Conservation (phyloP, 2,797 vertebrate genomes). For the Mormyrops attenuatus region DNA sequence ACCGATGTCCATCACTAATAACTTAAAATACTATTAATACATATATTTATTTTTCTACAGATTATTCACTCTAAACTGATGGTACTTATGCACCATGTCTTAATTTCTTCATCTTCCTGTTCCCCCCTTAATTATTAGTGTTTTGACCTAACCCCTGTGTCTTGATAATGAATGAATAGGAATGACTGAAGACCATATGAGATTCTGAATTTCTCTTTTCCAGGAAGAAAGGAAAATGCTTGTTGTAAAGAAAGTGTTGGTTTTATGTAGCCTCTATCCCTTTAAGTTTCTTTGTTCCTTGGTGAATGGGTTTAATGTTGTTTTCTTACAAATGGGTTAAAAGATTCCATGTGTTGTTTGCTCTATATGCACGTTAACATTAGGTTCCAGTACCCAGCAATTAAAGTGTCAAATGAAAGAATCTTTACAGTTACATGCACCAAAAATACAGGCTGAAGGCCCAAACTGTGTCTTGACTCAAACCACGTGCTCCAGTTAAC, state of each 20-base stretch:
- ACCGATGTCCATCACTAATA: slow-evolving; percentile 52
- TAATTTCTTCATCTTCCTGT: background rate
- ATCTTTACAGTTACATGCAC: slow-evolving; percentile 7
- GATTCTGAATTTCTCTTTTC: background rate
- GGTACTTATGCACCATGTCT: background rate
- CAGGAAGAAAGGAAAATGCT: background rate
- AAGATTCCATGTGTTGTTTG: slow-evolving; percentile 1
- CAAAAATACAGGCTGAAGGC: background rate
- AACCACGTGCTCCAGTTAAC: background rate
- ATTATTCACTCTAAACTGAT: background rate
- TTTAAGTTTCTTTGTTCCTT: background rate
- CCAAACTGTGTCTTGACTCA: background rate
- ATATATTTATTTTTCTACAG: slow-evolving; percentile 8
- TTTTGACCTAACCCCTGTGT: background rate
- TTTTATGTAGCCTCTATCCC: background rate
- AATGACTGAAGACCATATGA: background rate
- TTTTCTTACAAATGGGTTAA: slow-evolving; percentile 11
- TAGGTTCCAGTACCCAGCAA: slow-evolving; percentile 5
- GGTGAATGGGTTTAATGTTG: background rate
- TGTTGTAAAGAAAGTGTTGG: background rate
- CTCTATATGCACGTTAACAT: background rate
- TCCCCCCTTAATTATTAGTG: background rate
- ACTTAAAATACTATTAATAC: slow-evolving; percentile 45
- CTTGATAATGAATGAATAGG: background rate
- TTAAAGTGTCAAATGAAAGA: background rate